Base-by-base conservation (phyloP, 2,797 vertebrate species). In the Iguana delicatissima region DNA sequence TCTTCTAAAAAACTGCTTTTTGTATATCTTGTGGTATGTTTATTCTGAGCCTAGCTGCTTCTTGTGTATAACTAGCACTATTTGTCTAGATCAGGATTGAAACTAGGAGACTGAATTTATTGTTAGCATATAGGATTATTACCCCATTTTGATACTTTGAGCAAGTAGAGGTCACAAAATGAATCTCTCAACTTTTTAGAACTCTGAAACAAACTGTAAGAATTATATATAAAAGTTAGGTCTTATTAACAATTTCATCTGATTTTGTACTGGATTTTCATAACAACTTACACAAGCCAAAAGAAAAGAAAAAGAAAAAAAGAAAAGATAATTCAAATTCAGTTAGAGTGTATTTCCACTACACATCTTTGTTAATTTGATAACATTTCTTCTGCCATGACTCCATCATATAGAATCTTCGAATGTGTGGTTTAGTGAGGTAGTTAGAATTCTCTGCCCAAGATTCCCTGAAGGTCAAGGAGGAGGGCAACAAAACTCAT, bases 311-410 rank as follows among this genome's bases (percentile, higher is more conserved):
- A 46, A 46, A 46, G 42, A 52, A 55, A 83, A 85, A 79, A 59
- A 72, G 46, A 0, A 2, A 89, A 38, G 55, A 79, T 20, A 22
- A 91, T 69, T 77, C 86, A 84, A 93, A 93, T 26, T 5, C 29
- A 83, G 69, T 10, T 38, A 91, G 84, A 91, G 50, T 59, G 57
- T 29, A 67, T 67, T 26, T 67, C 6, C 5, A 67, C 64, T 67
- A 26, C 64, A 67, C 24, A 67, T 67, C 24, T 26, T 1, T 64
- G 7, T 67, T 67, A 67, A 6, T 67, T 24, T 24, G 64, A 67
- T 67, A 26, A 6, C 64, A 67, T 9, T 67, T 59, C 26, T 67
- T 26, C 24, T 67, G 24, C 24, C 24, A 26, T 67, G 64, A 67
- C 24, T 67, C 22, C 22, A 67, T 67, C 64, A 67, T 67, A 67